Conservation (phyloP, 2,888 invertebrate genomes). For the Pristionchus maxplancki region DNA sequence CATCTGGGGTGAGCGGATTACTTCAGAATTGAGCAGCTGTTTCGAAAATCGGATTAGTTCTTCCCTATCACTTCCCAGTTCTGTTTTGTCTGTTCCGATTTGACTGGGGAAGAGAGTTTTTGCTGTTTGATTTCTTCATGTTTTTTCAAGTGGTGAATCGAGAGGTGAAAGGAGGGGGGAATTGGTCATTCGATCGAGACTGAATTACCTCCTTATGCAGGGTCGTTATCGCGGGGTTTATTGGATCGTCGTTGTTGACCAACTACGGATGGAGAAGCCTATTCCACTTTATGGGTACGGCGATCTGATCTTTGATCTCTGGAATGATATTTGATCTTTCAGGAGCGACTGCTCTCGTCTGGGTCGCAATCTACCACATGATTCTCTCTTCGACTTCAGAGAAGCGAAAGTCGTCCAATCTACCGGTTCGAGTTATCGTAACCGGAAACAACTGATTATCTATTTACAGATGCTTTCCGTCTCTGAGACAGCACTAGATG, state of each 20-base stretch:
- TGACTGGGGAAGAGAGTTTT: neutral
- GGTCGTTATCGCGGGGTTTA: constrained; percentile 83
- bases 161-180: neutral
- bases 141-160: constrained; percentile 40
- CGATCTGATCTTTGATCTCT: neutral
- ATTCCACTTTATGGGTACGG: constrained; percentile 83
- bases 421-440: neutral
- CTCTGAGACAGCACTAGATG: constrained; percentile 72
- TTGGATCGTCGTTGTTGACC: constrained; percentile 84
- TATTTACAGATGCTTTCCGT: constrained; percentile 14
- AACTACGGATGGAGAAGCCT: constrained; percentile 84
- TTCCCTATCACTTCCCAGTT: neutral
- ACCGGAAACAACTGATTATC: neutral
- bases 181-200: neutral
- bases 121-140: neutral
- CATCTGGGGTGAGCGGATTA: constrained; percentile 77
- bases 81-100: neutral
- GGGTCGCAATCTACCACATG: constrained; percentile 60
- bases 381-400: constrained; percentile 15
- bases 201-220: constrained; percentile 80
- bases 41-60: neutral
- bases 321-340: constrained; percentile 42
- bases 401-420: constrained; percentile 39
- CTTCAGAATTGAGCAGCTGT: neutral
- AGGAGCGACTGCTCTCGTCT: constrained; percentile 63